Conservation (phyloP, 2,888 invertebrate genomes). For the Brenthis daphne region DNA sequence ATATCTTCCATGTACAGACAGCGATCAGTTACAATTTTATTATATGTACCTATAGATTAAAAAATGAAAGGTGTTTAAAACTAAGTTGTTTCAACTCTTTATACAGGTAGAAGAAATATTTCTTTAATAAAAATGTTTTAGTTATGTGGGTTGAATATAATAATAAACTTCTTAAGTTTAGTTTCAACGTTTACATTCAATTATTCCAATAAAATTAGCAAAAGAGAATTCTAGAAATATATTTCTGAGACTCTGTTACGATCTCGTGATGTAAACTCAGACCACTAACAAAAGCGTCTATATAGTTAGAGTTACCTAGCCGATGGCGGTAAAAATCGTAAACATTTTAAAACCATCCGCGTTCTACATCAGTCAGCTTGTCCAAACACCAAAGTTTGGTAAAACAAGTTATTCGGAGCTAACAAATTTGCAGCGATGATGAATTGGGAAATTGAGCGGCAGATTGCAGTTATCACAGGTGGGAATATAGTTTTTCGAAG, state of each 20-base stretch:
- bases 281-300: constrained; percentile 21
- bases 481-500: constrained; percentile 6
- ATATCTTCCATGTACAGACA: no score
- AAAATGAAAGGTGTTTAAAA: no score
- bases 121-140: no score
- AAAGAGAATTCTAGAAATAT: constrained; percentile 14
- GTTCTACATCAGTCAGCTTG: constrained; percentile 57
- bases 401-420: constrained; percentile 26
- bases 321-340: constrained; percentile 49
- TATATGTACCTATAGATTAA: no score
- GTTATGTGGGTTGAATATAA: no score
- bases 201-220: constrained; percentile 14
- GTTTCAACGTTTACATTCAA: constrained; percentile 8
- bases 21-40: no score
- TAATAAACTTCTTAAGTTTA: constrained; percentile 1
- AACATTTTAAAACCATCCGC: constrained; percentile 56
- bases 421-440: constrained; percentile 39
- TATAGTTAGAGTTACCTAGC: constrained; percentile 38
- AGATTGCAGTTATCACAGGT: constrained; percentile 18
- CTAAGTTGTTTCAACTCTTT: no score
- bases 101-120: no score
- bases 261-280: constrained; percentile 12
- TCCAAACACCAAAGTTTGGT: constrained; percentile 53
- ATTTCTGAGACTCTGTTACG: constrained; percentile 8
- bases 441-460: constrained; percentile 32